Conservation (phyloP, 2,888 invertebrate genomes). For the Eupithecia abbreviata region DNA sequence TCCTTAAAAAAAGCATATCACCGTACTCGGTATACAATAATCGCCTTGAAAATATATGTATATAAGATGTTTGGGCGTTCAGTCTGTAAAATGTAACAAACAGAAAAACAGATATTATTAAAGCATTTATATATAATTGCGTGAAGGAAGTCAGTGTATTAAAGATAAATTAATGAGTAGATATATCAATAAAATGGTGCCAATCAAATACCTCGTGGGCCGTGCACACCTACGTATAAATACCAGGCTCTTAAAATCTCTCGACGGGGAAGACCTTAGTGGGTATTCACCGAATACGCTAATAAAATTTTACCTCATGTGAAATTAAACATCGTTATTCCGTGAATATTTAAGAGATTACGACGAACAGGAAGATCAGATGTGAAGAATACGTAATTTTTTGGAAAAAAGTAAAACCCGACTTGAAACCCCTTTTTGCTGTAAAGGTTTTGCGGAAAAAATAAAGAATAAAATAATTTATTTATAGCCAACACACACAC, state of each 20-base stretch:
- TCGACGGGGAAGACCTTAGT: neutral
- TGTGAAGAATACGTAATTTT: neutral
- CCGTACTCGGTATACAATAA: too few relatives aligned
- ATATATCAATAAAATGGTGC: neutral
- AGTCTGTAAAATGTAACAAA: neutral
- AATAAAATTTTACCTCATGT: neutral
- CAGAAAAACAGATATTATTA: neutral
- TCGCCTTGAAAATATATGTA: too few relatives aligned
- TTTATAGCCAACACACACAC: too few relatives aligned
- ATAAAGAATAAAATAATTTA: too few relatives aligned
- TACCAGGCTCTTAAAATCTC: neutral
- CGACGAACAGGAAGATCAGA: neutral
- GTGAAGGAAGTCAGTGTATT: neutral
- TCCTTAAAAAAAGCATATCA: too few relatives aligned
- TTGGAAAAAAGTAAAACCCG: too few relatives aligned
- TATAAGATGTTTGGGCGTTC: too few relatives aligned
- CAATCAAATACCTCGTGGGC: neutral
- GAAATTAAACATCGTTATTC: neutral
- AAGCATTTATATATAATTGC: neutral
- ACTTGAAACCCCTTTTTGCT: too few relatives aligned
- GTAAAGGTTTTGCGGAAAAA: too few relatives aligned
- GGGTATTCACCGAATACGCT: neutral
- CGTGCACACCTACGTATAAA: neutral
- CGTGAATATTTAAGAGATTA: neutral
- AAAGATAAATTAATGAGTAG: neutral